Percentiles rank a stretch among this genome's conserved stretches.
These are phyloP conservation scores for Bacillus rossius DNA, from an alignment of 1,140 invertebrate species.

Conservation along the genomic window DNA sequence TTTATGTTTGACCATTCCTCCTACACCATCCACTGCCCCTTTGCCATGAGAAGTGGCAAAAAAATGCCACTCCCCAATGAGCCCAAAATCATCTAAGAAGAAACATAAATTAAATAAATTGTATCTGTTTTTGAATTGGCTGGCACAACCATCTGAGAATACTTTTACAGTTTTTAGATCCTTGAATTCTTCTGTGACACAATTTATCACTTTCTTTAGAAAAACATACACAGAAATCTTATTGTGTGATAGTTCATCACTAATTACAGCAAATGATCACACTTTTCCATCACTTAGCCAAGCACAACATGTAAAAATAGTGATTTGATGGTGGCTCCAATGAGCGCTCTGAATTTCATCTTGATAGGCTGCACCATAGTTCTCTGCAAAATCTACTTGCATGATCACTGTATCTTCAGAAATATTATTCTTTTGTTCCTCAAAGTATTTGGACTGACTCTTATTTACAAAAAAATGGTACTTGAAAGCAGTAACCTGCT, in stretches of 20 bases:
- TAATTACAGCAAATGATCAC: not conserved
- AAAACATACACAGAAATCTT: not conserved
- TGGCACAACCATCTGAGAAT: slow-evolving; percentile 27
- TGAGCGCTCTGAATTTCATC: not conserved
- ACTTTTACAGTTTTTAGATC: slow-evolving; percentile 1
- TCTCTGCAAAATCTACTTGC: not conserved
- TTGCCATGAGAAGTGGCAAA: slow-evolving; percentile 32
- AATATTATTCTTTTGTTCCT: not conserved
- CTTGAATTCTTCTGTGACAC: not conserved
- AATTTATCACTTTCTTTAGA: slow-evolving; percentile 1
- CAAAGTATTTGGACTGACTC: not conserved
- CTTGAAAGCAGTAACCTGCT: no score
- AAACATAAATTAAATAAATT: slow-evolving; percentile 29
- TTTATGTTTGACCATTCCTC: slow-evolving; percentile 22
- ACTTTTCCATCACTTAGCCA: not conserved
- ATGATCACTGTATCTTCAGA: not conserved
- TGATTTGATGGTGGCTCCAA: slow-evolving; percentile 26
- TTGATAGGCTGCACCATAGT: not conserved
- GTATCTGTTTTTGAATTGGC: slow-evolving; percentile 31
- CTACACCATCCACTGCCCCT: slow-evolving; percentile 25
- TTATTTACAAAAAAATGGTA: no score
- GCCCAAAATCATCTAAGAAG: slow-evolving; percentile 24
- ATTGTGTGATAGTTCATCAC: not conserved
- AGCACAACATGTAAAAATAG: slow-evolving; percentile 15
- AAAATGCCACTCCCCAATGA: slow-evolving; percentile 31